Conservation (phyloP, 2,888 invertebrate species). For the Drosophila histrio region DNA sequence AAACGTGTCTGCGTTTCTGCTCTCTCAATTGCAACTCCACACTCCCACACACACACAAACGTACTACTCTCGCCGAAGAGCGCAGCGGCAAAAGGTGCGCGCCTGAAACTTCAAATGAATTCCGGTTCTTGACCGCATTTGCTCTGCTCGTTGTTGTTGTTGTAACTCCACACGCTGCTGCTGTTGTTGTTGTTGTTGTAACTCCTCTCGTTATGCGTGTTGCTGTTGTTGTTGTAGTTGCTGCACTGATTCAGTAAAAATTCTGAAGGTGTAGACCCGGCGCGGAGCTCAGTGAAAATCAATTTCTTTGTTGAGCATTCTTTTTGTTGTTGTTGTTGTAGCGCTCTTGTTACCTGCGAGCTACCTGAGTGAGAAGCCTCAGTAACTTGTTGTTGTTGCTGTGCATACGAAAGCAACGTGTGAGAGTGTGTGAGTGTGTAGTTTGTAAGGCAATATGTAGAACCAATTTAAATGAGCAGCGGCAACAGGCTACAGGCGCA, state of each 20-base stretch:
- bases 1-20: too few relatives aligned
- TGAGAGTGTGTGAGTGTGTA: constrained; percentile 7
- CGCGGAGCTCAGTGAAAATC: constrained; percentile 67
- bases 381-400: constrained; percentile 28
- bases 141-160: constrained; percentile 15
- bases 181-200: constrained; percentile 25
- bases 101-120: constrained; percentile 70
- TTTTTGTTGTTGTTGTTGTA: constrained; percentile 36
- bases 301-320: constrained; percentile 70
- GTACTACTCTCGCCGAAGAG: constrained; percentile 12
- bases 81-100: constrained; percentile 50
- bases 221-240: constrained; percentile 13
- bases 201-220: constrained; percentile 6
- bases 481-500: constrained; percentile 28
- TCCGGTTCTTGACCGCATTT: constrained; percentile 65
- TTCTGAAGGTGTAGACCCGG: constrained; percentile 53
- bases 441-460: constrained; percentile 52
- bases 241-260: constrained; percentile 71
- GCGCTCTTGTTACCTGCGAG: constrained; percentile 49
- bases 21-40: constrained; percentile 3
- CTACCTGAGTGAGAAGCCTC: constrained; percentile 23
- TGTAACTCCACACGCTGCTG: constrained; percentile 18
- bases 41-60: constrained; percentile 23
- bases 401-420: constrained; percentile 6
- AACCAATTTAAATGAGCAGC: constrained; percentile 70